Conservation (phyloP, 2,797 vertebrate genomes). For the Ctenosaura bakeri region DNA sequence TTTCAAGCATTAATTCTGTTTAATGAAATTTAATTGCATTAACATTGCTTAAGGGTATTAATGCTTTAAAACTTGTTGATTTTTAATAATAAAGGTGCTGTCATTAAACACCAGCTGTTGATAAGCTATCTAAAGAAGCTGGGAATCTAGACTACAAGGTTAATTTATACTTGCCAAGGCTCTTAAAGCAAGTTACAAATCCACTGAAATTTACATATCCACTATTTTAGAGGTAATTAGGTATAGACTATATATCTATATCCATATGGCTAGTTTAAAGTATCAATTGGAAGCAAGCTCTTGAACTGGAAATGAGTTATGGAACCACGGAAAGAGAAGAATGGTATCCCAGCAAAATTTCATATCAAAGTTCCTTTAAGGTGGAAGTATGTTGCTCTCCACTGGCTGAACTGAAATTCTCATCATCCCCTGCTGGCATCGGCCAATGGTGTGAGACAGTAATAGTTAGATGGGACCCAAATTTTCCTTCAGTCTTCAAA, state of each 20-base stretch:
- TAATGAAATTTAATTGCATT: constrained; percentile 71
- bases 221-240: constrained; percentile 72
- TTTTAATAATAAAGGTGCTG: constrained; percentile 72
- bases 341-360: neutral
- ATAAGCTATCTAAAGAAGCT: constrained; percentile 66
- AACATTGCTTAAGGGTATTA: constrained; percentile 68
- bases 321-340: constrained; percentile 19
- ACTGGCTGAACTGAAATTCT: neutral
- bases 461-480: neutral
- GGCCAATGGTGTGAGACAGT: neutral
- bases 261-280: constrained; percentile 65
- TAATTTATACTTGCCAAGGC: constrained; percentile 76
- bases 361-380: neutral
- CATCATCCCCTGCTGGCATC: neutral
- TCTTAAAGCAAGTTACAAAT: constrained; percentile 71
- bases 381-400: neutral
- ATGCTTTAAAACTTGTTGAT: constrained; percentile 76
- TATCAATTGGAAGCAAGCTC: constrained; percentile 56
- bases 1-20: constrained; percentile 70
- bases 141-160: constrained; percentile 69
- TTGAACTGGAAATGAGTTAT: constrained; percentile 54
- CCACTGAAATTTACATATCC: constrained; percentile 71
- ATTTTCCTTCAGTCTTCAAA: no score
- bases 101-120: constrained; percentile 73
- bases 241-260: constrained; percentile 73